Evolutionary conservation across 2,113 vertebrate species (phyloP), one percentile per base, ranked within the genome.

Genomic region (Vimba vimba): DNA sequence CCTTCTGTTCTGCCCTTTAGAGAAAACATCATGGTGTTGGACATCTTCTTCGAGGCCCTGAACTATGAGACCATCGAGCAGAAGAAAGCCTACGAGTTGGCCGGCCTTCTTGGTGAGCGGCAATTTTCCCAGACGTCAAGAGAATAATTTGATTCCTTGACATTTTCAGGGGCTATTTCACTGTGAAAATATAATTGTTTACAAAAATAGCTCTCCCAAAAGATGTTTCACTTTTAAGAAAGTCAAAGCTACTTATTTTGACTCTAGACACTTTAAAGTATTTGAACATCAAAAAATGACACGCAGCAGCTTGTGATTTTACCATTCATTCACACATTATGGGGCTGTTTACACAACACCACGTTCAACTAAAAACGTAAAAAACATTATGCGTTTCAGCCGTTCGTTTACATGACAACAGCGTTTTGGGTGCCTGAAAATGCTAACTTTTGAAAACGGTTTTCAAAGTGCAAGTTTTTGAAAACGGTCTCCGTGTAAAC

Each of bases 11-110:
- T 92, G 92, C 82, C 68, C 66, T 66, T 1, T 95, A 99, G 98
- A 90, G 98, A 99, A 93, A 99, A 99, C 94, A 98, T 99, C 94
- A 91, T 99, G 93, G 98, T 99, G 87, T 94, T 99, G 94, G 98
- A 99, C 89, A 99, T 99, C 93, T 99, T 96, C 94, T 99, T 99
- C 23, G 98, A 99, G 91, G 98, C 98, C 0, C 94, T 99, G 88
- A 99, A 99, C 95, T 99, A 99, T 0, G 98, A 99, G 93, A 99
- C 97, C 5, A 99, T 99, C 1, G 98, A 99, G 91, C 98, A 99
- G 95, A 99, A 98, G 95, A 98, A 98, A 91, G 98, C 98, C 10
- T 99, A 99, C 1, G 98, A 99, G 93, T 93, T 99, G 91, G 97
- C 98, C 0, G 98, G 98, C 17, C 95, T 99, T 92, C 94, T 99